phyloP scores from a whole-genome alignment of 1,140 invertebrate genomes.

The Cylas formicarius region DNA sequence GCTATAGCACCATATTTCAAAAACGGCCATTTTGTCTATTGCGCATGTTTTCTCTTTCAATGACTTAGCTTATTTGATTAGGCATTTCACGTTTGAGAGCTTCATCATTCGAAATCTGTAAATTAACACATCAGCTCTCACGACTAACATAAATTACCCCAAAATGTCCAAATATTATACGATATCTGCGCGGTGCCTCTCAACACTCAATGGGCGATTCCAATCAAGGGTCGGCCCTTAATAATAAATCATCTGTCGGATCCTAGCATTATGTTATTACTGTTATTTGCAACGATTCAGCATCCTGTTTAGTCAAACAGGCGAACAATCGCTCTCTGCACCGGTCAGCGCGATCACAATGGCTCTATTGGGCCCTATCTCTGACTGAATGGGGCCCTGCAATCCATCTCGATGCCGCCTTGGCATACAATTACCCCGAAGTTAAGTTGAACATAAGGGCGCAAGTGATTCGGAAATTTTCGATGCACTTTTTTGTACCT shows the following conservation, averaged over 20 bases:
- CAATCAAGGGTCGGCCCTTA: constrained; percentile 24
- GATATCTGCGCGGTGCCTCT: constrained; percentile 30
- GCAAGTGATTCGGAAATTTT: constrained; percentile 29
- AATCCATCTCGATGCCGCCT: constrained; percentile 12
- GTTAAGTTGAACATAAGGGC: constrained; percentile 24
- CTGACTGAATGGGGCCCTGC: constrained; percentile 8
- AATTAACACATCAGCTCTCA: constrained; percentile 33
- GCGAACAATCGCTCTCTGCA: constrained; percentile 31
- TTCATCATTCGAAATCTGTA: no score
- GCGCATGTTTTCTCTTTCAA: no score
- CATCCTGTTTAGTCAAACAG: constrained; percentile 38
- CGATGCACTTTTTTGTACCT: no score
- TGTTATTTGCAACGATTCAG: constrained; percentile 37
- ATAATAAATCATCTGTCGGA: constrained; percentile 38
- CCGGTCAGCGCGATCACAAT: constrained; percentile 35
- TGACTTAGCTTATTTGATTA: no score
- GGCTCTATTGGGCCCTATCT: constrained; percentile 24
- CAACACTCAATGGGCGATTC: constrained; percentile 28
- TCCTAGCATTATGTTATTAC: constrained; percentile 35
- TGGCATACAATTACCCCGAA: constrained; percentile 23
- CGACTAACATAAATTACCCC: constrained; percentile 31
- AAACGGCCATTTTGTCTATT: no score
- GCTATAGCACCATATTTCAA: no score
- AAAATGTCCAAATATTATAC: constrained; percentile 37
- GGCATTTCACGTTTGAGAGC: no score